phyloP scores from a whole-genome alignment of 2,797 vertebrate species.

The Margarornis squamiger region DNA sequence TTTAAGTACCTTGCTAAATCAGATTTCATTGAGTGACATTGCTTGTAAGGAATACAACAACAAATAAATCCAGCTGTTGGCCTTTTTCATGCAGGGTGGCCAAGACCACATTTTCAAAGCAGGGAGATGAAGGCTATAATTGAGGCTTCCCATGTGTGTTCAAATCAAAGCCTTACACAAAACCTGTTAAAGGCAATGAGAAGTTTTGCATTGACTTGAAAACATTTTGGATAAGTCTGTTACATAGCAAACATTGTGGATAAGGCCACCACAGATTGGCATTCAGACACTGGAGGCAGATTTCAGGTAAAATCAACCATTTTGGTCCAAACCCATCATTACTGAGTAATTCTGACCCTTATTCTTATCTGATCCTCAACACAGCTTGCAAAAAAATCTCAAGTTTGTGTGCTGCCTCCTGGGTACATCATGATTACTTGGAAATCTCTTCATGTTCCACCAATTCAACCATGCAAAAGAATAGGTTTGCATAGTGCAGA shows the following conservation, averaged over 20 bases:
- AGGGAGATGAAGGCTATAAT: not conserved
- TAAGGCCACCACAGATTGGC: not conserved
- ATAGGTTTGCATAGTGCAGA: not conserved
- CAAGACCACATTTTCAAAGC: slow-evolving; percentile 12
- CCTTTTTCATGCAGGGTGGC: not conserved
- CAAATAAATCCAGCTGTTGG: not conserved
- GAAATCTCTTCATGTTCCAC: not conserved
- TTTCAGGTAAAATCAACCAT: not conserved
- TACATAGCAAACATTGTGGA: not conserved
- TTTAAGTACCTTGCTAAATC: not conserved
- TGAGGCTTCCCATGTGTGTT: not conserved
- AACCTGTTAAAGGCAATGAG: not conserved
- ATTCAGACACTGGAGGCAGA: not conserved
- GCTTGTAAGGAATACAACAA: not conserved
- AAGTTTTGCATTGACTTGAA: slow-evolving; percentile 9
- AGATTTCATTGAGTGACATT: not conserved
- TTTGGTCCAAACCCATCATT: not conserved
- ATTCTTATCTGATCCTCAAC: not conserved
- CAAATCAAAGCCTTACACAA: slow-evolving; percentile 1
- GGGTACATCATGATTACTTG: not conserved
- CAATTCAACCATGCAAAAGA: not conserved
- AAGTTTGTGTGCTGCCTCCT: not conserved
- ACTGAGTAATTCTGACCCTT: not conserved
- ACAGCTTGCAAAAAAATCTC: not conserved
- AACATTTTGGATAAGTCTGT: not conserved